phyloP scores from a whole-genome alignment of 2,113 vertebrate genomes.

The Engystomops pustulosus region DNA sequence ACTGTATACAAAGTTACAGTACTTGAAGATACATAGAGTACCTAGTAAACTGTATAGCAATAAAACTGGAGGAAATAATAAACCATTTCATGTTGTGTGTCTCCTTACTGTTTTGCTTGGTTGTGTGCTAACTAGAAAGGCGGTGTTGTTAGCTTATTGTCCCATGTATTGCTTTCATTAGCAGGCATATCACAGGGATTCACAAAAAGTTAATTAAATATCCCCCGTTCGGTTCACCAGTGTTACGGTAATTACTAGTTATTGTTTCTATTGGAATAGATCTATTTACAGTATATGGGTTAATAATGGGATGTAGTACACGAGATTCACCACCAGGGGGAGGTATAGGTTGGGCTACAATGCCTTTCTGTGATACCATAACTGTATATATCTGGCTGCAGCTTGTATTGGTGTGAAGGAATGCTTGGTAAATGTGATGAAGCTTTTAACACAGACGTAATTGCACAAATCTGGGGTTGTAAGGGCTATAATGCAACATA shows the following conservation, averaged over 20 bases:
- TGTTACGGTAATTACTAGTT: not conserved
- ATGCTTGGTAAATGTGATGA: not conserved
- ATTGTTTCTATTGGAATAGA: not conserved
- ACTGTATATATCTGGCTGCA: not conserved
- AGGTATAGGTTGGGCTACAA: conserved; percentile 79
- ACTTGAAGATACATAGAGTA: not conserved
- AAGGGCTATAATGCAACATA: not conserved
- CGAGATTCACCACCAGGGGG: conserved; percentile 80
- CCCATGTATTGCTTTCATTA: not conserved
- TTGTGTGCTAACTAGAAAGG: not conserved
- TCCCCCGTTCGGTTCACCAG: not conserved
- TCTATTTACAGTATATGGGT: not conserved
- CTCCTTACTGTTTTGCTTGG: not conserved
- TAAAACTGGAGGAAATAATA: too few relatives aligned
- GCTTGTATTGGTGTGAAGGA: not conserved
- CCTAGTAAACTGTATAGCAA: too few relatives aligned
- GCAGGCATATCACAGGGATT: not conserved
- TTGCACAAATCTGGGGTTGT: not conserved
- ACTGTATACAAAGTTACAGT: not conserved
- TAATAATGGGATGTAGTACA: not conserved
- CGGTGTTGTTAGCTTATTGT: too few relatives aligned
- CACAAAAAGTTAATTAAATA: not conserved
- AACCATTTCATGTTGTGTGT: not conserved
- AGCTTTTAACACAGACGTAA: not conserved
- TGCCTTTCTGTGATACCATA: not conserved